Evolutionary conservation across 2,797 vertebrate species (phyloP).

Genomic region (Margarornis squamiger): DNA sequence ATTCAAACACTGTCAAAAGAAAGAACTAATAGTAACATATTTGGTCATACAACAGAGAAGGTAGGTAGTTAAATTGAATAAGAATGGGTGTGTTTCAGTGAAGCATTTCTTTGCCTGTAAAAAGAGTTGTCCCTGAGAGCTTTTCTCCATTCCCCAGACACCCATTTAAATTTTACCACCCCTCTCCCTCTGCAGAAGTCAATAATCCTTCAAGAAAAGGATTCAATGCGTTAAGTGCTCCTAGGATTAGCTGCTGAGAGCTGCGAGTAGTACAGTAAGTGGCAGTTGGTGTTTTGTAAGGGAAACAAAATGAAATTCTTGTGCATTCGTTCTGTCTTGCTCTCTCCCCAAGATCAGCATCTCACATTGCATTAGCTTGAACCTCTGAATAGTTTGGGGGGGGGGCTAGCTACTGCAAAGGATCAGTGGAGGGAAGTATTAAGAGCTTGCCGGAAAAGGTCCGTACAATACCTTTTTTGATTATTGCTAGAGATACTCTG

Average conservation of each 20-base stretch:
- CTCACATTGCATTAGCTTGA: neutral
- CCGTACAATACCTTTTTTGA: neutral
- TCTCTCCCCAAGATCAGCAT: neutral
- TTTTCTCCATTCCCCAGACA: neutral
- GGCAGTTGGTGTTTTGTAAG: neutral
- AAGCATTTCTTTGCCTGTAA: neutral
- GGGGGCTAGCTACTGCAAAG: neutral
- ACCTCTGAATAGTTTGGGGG: neutral
- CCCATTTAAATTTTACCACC: neutral
- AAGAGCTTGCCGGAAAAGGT: neutral
- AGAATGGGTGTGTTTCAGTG: neutral
- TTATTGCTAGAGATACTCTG: neutral
- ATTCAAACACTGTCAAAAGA: neutral
- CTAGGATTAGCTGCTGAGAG: constrained; percentile 3
- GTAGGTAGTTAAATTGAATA: neutral
- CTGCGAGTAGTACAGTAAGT: neutral
- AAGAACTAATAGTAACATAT: neutral
- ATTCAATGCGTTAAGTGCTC: neutral
- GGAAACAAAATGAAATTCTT: neutral
- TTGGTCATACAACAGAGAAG: neutral
- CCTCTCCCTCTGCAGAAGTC: neutral
- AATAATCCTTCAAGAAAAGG: constrained; percentile 20
- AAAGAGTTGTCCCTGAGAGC: neutral
- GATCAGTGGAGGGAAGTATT: neutral
- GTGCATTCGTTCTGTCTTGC: rapidly evolving